A percentile compares a stretch with the other conserved stretches of the same genome.
Conservation (phyloP, 2,888 invertebrate genomes). For the Melieria omissa region DNA sequence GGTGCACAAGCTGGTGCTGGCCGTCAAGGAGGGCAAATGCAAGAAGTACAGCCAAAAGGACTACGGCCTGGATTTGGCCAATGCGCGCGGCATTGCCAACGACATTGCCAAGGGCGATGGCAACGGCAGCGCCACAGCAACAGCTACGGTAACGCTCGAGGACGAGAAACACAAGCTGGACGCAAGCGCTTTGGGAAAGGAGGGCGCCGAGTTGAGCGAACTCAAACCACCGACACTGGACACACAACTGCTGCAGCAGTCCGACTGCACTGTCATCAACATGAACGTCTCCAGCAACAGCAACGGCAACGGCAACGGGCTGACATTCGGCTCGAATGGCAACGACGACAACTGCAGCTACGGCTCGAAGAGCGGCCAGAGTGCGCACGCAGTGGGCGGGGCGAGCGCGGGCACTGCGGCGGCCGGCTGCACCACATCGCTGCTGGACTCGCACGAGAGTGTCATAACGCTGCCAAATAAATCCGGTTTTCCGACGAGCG, state of each 20-base stretch:
- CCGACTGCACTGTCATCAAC: slow-evolving; percentile 61
- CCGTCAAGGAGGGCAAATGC: slow-evolving; percentile 84
- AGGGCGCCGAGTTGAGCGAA: slow-evolving; percentile 56
- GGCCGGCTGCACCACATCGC: slow-evolving; percentile 78
- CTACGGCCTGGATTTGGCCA: slow-evolving; percentile 54
- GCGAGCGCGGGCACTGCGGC: slow-evolving; percentile 55
- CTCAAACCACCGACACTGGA: slow-evolving; percentile 68
- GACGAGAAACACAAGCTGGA: slow-evolving; percentile 69
- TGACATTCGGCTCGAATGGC: slow-evolving; percentile 44
- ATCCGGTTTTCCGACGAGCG: slow-evolving; percentile 83
- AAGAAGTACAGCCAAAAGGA: slow-evolving; percentile 69
- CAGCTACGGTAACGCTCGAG: slow-evolving; percentile 66
- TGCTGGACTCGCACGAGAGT: slow-evolving; percentile 79
- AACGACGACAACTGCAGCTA: slow-evolving; percentile 59
- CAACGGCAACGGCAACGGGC: slow-evolving; percentile 38
- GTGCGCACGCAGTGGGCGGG: slow-evolving; percentile 58
- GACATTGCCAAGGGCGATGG: slow-evolving; percentile 68
- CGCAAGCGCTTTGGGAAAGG: slow-evolving; percentile 49
- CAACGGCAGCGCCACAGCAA: slow-evolving; percentile 56
- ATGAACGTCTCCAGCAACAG: slow-evolving; percentile 53
- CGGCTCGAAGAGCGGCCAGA: slow-evolving; percentile 63
- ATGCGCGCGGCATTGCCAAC: slow-evolving; percentile 68
- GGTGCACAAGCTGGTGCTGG: slow-evolving; percentile 84
- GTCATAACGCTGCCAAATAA: slow-evolving; percentile 75
- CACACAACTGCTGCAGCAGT: slow-evolving; percentile 56